phyloP scores from a whole-genome alignment of 2,113 vertebrate species.

The Poeciliopsis prolifica region DNA sequence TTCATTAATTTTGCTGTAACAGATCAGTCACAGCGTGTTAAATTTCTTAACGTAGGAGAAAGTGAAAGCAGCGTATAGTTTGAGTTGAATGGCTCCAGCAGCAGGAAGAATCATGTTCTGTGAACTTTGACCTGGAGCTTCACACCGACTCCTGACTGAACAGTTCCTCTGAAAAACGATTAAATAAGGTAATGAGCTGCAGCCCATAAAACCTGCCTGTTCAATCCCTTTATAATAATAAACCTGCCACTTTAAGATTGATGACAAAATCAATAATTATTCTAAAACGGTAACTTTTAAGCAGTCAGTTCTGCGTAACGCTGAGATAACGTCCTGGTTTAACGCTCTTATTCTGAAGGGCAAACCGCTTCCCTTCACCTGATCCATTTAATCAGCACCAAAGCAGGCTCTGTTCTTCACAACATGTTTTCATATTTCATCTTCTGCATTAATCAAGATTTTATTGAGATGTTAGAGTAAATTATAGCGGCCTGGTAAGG shows the following conservation, averaged over 20 bases:
- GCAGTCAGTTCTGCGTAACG: too few relatives aligned
- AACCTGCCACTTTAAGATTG: not conserved
- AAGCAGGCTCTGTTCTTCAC: conserved; percentile 18
- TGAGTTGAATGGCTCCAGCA: conserved; percentile 26
- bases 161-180: conserved; percentile 39
- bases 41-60: not conserved
- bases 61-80: not conserved
- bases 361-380: conserved; percentile 38
- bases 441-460: conserved; percentile 3
- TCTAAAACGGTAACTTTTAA: not conserved
- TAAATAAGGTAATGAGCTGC: conserved; percentile 31
- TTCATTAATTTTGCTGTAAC: too few relatives aligned
- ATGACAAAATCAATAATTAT: not conserved
- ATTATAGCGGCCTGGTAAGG: not conserved
- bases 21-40: too few relatives aligned
- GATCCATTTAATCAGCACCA: conserved; percentile 54
- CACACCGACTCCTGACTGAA: not conserved
- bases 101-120: conserved; percentile 11
- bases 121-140: conserved; percentile 34
- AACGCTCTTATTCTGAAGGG: conserved; percentile 46
- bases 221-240: not conserved
- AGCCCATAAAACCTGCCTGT: conserved; percentile 33
- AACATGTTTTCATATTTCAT: conserved; percentile 1
- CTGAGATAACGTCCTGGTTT: conserved; percentile 36
- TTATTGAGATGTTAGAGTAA: not conserved